Evolutionary conservation across 2,797 vertebrate species (phyloP), one percentile per base, ranked within the genome.

Genomic region (Leptatherina wallacei): DNA sequence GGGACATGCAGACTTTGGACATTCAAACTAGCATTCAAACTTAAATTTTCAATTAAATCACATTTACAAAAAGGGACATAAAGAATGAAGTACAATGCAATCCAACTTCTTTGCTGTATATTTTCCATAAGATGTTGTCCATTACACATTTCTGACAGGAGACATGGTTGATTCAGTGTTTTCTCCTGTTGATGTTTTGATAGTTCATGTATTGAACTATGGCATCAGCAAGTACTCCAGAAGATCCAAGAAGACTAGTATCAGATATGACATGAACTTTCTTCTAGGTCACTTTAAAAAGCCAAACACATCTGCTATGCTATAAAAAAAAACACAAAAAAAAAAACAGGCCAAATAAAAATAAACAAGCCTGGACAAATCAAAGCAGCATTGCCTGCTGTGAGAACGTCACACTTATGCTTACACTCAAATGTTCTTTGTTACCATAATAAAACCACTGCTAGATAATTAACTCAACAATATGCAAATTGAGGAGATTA

Each of bases 11-110:
- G 3, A 24, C 2, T 2, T 42, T 9, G 29, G 35, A 51, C 2
- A 40, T 2, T 40, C 13, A 44, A 5, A n/a, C 0, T 22, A 6
- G 1, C 18, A 24, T 52, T 6, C 20, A 61, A 38, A 58, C 68
- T 54, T 82, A 58, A 22, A 66, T 52, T 80, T 80, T 75, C 18
- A 30, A 13, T 69, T 71, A 56, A 3, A 29, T n/a, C 30, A 27
- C 36, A 49, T n/a, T 32, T 8, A 8, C 12, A 35, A 3, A 44
- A 16, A 51, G 30, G 14, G 13, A 11, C 22, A 14, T 3, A 5
- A 14, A 29, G n/a, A 32, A 5, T 54, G 6, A 69, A 42, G 33
- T 1, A 47, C 1, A 20, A 0, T 44, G 7, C 29, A 2, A 33
- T 54, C 47, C 30, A 63, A 68, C 32, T 62, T 71, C 12, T 57